These are phyloP conservation scores for Nesometra sesokonis DNA, from an alignment of 35 echinoderm and acorn worm species.

Conservation along the genomic window DNA sequence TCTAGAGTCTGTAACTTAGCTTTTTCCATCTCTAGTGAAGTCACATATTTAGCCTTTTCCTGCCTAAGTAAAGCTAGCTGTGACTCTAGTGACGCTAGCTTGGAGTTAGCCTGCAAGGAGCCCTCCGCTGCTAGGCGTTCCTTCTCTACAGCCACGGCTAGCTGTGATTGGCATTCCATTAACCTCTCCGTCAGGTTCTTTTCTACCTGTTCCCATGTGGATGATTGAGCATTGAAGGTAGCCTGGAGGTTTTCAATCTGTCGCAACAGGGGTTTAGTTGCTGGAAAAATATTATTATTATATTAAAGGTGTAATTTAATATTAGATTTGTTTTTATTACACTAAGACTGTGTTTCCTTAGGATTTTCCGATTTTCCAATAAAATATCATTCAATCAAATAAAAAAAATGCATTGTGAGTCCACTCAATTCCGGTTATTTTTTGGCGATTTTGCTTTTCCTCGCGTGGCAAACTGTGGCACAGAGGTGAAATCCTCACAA, in stretches of 20 bases:
- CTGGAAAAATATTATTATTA: background rate
- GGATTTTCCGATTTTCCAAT: background rate
- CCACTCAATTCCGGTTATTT: background rate
- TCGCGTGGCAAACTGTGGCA: too few species aligned
- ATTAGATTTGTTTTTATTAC: background rate
- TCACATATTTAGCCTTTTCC: slow-evolving; percentile 54
- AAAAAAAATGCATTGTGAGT: too few species aligned
- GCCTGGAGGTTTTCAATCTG: slow-evolving; percentile 94
- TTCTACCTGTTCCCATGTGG: slow-evolving; percentile 84
- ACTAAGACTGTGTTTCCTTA: background rate
- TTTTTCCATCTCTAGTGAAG: slow-evolving; percentile 67
- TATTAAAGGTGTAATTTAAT: background rate
- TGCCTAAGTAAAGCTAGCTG: slow-evolving; percentile 81
- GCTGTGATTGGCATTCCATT: slow-evolving; percentile 54
- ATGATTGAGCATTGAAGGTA: slow-evolving; percentile 84
- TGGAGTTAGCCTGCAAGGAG: slow-evolving; percentile 57
- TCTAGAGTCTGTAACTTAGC: slow-evolving; percentile 67
- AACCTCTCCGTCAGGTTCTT: slow-evolving; percentile 78
- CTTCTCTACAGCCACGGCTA: slow-evolving; percentile 53
- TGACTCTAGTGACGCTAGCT: slow-evolving; percentile 79
- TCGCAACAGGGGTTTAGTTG: slow-evolving; percentile 71
- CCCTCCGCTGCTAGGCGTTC: slow-evolving; percentile 58
- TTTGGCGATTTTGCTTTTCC: too few species aligned
- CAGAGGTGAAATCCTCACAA: too few species aligned
- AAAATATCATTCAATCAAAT: too few species aligned